Percentiles rank a stretch among this genome's conserved stretches.
These are phyloP conservation scores for Pachydiplax longipennis DNA, from an alignment of 2,888 invertebrate species.

Conservation along the genomic window DNA sequence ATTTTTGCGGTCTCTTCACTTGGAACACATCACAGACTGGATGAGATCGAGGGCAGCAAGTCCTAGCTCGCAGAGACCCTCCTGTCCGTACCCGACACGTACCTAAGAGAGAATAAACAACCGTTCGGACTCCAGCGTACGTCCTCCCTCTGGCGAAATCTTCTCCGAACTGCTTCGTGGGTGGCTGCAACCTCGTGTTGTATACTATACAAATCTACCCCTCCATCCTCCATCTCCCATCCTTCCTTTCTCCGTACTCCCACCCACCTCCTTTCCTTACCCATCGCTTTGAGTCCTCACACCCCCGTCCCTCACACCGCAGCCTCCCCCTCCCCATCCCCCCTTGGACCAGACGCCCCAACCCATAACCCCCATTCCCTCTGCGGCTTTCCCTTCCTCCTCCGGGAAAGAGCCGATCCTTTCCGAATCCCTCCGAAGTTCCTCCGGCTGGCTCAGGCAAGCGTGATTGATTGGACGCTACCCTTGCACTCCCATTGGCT, in stretches of 20 bases:
- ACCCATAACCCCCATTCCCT: not conserved
- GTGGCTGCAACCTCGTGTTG: constrained; percentile 38
- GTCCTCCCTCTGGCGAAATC: not conserved
- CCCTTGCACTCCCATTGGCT: constrained; percentile 46
- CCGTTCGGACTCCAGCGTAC: not conserved
- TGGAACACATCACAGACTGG: not conserved
- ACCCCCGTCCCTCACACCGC: not conserved
- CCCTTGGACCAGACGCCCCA: not conserved
- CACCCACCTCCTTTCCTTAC: not conserved
- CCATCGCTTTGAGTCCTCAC: not conserved
- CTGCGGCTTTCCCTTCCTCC: not conserved
- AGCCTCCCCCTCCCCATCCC: not conserved
- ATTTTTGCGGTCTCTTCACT: not conserved
- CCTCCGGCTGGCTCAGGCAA: not conserved
- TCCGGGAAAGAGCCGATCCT: not conserved
- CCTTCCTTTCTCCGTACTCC: not conserved
- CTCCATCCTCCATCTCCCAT: constrained; percentile 15
- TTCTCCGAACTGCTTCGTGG: constrained; percentile 31
- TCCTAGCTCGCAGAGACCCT: not conserved
- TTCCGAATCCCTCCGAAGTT: constrained; percentile 37
- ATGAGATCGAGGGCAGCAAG: not conserved
- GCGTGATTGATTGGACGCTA: constrained; percentile 47
- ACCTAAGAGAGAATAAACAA: not conserved
- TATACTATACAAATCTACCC: constrained; percentile 27
- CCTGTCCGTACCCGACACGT: not conserved